Evolutionary conservation across 1,140 invertebrate species (phyloP), one percentile per base, ranked within the genome.

Genomic region (Pseudomyrmex cubaensis): DNA sequence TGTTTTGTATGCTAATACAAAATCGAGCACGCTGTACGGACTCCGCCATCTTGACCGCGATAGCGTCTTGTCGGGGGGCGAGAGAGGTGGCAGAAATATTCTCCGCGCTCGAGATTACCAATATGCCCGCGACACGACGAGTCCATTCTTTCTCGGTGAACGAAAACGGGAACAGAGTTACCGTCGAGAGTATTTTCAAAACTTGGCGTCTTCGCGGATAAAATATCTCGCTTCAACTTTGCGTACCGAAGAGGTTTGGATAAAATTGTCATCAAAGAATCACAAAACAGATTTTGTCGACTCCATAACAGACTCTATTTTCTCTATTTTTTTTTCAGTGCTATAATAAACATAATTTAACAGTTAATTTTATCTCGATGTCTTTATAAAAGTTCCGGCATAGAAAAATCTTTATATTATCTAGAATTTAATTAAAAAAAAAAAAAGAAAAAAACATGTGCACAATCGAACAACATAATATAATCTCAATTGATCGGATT

Each of bases 31-130:
- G 61, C 52, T 61, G 62, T 70, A 83, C 57, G 63, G 67, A 74
- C 57, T 59, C 75, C 89, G 91, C 92, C 93, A 92, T 93, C 92
- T 94, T 94, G 92, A 93, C 92, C 91, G 90, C 82, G 89, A 92
- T 92, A 92, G 84, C 89, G 90, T 89, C 87, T 91, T 91, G 85
- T 85, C 82, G 72, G 74, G 72, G 84, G 72, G 56, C 35, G 64
- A 35, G 20, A 77, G 73, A 89, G 91, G 20, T 86, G 63, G 87
- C 80, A 87, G 85, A 91, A 92, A 93, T 90, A 91, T 92, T 93
- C 89, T 82, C 78, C 82, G 78, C 82, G 87, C 82, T 80, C 88
- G 90, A 91, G 91, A 93, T 92, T 90, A 88, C 90, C 90, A 93
- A 92, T 93, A 92, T 90, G 89, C 85, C 87, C 63, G 73, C 87